Evolutionary conservation across 2,888 invertebrate species (phyloP).

Genomic region (Dicycla oo): DNA sequence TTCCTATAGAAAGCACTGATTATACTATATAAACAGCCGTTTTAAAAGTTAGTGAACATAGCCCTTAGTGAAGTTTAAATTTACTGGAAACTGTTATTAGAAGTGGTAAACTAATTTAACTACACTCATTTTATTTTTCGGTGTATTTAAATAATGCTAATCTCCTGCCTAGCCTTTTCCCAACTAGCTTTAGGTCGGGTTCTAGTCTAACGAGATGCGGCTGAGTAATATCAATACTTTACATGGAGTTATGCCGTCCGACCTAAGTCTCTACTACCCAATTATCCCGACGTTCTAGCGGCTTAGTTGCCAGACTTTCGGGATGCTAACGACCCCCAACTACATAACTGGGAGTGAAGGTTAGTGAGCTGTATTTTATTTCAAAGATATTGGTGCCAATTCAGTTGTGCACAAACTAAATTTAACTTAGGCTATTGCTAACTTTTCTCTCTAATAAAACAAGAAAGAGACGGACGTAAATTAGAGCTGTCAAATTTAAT

Average conservation of each 20-base stretch:
- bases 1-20: too few relatives aligned
- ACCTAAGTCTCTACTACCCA: background rate
- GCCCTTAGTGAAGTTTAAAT: background rate
- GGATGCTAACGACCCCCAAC: too few relatives aligned
- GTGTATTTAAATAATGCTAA: slow-evolving; percentile 10
- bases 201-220: background rate
- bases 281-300: background rate
- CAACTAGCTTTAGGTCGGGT: background rate
- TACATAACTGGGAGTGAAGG: background rate
- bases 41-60: too few relatives aligned
- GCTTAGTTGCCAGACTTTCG: background rate
- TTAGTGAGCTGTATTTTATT: background rate
- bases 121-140: background rate
- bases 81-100: background rate
- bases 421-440: too few relatives aligned
- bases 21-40: too few relatives aligned
- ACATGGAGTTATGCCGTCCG: background rate
- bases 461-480: too few relatives aligned
- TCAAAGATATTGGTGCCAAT: too few relatives aligned
- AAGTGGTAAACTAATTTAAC: too few relatives aligned
- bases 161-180: background rate
- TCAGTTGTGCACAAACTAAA: too few relatives aligned
- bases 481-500: too few relatives aligned
- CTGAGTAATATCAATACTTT: slow-evolving; percentile 13
- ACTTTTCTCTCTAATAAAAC: too few relatives aligned